A percentile compares a stretch with the other conserved stretches of the same genome.
Evolutionary conservation across 2,888 invertebrate genomes (phyloP).

Genomic region (Empis livida): DNA sequence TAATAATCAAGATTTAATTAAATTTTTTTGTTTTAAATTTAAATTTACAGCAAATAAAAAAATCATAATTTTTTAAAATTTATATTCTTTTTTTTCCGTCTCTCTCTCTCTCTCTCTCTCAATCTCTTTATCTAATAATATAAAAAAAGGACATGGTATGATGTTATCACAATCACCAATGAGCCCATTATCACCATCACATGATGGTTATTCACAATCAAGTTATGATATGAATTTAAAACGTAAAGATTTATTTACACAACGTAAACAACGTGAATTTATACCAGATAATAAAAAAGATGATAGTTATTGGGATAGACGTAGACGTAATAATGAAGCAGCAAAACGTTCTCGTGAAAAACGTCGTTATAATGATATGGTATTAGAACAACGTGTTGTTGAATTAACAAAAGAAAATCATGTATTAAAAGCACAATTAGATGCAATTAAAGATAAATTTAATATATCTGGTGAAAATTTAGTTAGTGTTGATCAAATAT

Average conservation of each 20-base stretch:
- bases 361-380: conserved; percentile 91
- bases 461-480: conserved; percentile 78
- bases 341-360: conserved; percentile 95
- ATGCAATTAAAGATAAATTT: conserved; percentile 85
- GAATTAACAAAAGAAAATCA: conserved; percentile 94
- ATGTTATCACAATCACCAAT: conserved; percentile 32
- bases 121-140: too few species aligned
- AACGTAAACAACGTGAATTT: conserved; percentile 89
- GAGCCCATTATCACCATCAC: conserved; percentile 23
- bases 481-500: conserved; percentile 77
- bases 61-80: too few species aligned
- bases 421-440: conserved; percentile 81
- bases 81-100: too few species aligned
- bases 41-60: too few species aligned
- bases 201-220: conserved; percentile 31
- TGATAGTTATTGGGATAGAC: conserved; percentile 93
- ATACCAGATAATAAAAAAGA: conserved; percentile 95
- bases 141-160: conserved; percentile 11
- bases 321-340: conserved; percentile 92
- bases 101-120: too few species aligned
- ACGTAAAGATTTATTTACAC: conserved; percentile 74
- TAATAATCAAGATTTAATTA: too few species aligned
- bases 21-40: too few species aligned
- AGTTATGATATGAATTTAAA: conserved; percentile 33
- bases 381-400: conserved; percentile 83